phyloP scores from a whole-genome alignment of 2,113 vertebrate genomes.

The Stegastes partitus region DNA sequence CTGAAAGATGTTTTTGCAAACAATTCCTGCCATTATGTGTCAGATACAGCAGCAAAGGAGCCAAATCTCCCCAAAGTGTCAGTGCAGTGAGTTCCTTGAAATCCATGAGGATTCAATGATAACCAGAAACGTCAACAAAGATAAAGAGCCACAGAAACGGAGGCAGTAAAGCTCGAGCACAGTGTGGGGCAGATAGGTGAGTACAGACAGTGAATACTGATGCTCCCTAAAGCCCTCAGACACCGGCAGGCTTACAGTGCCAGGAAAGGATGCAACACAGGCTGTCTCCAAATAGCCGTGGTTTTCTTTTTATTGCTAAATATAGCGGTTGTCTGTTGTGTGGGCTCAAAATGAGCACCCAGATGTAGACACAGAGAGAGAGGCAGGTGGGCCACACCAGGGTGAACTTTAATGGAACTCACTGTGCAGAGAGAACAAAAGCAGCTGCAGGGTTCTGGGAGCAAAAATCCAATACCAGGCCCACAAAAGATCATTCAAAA shows the following conservation, averaged over 20 bases:
- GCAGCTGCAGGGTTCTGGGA: no score
- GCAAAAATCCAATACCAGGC: no score
- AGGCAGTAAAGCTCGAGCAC: not conserved
- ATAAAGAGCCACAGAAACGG: not conserved
- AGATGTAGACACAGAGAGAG: no score
- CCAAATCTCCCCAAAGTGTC: not conserved
- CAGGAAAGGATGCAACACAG: not conserved
- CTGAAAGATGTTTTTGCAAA: not conserved
- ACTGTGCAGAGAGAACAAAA: no score
- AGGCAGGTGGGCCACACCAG: no score
- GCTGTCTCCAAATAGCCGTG: not conserved
- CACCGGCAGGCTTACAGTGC: not conserved
- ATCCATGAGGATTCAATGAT: not conserved
- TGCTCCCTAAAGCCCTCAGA: conserved; percentile 1
- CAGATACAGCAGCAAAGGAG: fast-evolving
- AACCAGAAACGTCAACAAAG: fast-evolving
- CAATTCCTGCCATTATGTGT: not conserved
- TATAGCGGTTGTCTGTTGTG: not conserved
- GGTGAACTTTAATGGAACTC: no score
- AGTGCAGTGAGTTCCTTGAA: not conserved
- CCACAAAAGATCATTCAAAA: no score
- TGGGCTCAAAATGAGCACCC: no score
- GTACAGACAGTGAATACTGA: conserved; percentile 46
- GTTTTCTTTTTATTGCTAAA: not conserved
- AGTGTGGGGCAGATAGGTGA: conserved; percentile 10